A percentile compares a stretch with the other conserved stretches of the same genome.
phyloP scores from a whole-genome alignment of 2,797 vertebrate genomes.

The Tangara arthus region DNA sequence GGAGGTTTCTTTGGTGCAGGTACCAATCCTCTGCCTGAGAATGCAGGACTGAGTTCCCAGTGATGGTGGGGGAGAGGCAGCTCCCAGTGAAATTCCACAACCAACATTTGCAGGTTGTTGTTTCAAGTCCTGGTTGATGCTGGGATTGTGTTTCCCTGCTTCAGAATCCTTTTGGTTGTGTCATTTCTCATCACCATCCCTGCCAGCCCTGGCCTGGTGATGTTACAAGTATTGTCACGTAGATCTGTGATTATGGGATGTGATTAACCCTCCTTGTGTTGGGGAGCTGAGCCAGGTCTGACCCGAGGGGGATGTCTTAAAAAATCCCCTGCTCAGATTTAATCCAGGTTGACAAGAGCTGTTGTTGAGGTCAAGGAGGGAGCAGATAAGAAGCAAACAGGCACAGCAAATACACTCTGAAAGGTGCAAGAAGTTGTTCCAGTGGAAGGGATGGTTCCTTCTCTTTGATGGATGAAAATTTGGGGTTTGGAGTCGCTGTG shows the following conservation, averaged over 20 bases:
- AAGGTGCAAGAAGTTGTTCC: not conserved
- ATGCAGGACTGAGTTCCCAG: rapidly evolving
- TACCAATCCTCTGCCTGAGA: not conserved
- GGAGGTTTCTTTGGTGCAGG: rapidly evolving
- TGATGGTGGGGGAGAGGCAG: not conserved
- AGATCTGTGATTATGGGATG: not conserved
- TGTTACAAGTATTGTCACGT: not conserved
- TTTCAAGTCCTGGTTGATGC: not conserved
- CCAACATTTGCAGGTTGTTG: rapidly evolving
- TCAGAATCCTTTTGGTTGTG: not conserved
- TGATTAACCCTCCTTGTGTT: constrained; percentile 16
- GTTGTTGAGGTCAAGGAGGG: not conserved
- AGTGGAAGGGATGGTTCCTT: not conserved
- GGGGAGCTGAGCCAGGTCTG: constrained; percentile 15
- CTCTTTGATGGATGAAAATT: not conserved
- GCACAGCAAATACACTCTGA: not conserved
- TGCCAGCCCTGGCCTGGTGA: not conserved
- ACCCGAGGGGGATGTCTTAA: not conserved
- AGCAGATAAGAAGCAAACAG: not conserved
- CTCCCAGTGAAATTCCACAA: not conserved
- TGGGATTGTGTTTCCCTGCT: not conserved
- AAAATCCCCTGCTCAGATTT: not conserved
- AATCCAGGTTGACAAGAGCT: constrained; percentile 48
- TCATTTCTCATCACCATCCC: not conserved
- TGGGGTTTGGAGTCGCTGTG: not conserved